A percentile compares a stretch with the other conserved stretches of the same genome.
Conservation (phyloP, 92 coral and sea anemone species). For the Desmophyllum pertusum region DNA sequence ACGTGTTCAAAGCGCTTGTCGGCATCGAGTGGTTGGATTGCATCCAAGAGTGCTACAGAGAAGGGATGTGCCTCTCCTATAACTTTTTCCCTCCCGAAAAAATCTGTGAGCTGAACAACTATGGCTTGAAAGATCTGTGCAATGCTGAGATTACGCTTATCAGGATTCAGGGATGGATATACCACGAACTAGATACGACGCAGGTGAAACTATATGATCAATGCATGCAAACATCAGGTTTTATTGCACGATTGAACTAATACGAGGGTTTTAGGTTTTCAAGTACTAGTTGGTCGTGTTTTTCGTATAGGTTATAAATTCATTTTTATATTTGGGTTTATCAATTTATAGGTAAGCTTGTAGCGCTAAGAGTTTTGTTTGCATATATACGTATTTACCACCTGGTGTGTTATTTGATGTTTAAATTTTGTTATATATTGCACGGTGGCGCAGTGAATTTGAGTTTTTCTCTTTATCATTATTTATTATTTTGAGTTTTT, state of each 20-base stretch:
- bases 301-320: neutral
- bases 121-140: conserved; percentile 3
- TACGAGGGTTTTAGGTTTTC: neutral
- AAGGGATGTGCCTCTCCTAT: neutral
- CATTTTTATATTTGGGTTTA: neutral
- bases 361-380: neutral
- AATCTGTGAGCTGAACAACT: conserved; percentile 12
- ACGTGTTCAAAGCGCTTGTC: neutral
- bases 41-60: conserved; percentile 8
- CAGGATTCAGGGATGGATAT: neutral
- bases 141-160: neutral
- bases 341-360: neutral
- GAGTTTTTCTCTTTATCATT: too few species aligned
- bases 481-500: neutral
- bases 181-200: neutral
- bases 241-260: neutral
- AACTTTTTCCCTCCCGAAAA: neutral
- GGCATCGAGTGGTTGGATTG: conserved; percentile 16
- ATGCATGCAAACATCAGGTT: neutral
- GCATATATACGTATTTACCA: neutral
- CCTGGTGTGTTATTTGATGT: neutral
- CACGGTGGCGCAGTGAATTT: neutral
- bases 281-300: too few species aligned
- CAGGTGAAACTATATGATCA: conserved; percentile 2
- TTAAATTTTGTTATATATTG: neutral